These are phyloP conservation scores for Diachrysia chrysitis DNA, from an alignment of 2,888 invertebrate species.

Conservation along the genomic window DNA sequence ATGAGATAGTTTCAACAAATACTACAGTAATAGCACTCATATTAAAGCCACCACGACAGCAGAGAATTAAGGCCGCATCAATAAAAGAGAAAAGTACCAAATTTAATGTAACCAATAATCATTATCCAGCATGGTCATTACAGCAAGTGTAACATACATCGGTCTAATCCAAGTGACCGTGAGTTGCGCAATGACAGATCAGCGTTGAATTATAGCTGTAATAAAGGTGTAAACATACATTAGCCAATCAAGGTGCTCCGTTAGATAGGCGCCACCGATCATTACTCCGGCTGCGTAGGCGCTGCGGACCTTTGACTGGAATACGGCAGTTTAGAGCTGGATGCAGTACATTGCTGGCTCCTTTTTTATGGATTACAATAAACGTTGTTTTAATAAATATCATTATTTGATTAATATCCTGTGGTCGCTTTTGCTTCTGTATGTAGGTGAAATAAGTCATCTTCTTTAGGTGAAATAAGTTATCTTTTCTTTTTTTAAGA, in stretches of 20 bases:
- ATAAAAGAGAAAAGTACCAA: neutral
- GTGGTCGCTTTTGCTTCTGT: neutral
- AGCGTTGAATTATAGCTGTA: conserved; percentile 57
- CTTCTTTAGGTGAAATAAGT: no score
- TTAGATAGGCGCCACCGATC: conserved; percentile 80
- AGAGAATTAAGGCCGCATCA: conserved; percentile 1
- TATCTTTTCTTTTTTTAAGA: no score
- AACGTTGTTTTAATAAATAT: neutral
- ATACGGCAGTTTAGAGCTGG: conserved; percentile 8
- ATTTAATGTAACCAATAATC: conserved; percentile 6
- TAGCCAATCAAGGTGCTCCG: conserved; percentile 81
- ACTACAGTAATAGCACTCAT: neutral
- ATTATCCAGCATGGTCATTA: conserved; percentile 1
- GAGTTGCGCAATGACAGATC: conserved; percentile 42
- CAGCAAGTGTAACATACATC: neutral
- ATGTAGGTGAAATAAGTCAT: neutral
- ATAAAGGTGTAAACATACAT: conserved; percentile 82
- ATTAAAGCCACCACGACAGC: neutral
- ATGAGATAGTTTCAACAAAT: neutral
- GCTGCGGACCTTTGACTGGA: conserved; percentile 50
- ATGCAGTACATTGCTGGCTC: conserved; percentile 29
- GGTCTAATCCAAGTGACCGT: conserved; percentile 6
- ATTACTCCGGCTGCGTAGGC: conserved; percentile 77
- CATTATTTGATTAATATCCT: no score
- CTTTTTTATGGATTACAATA: neutral